Percentiles rank a stretch among this genome's conserved stretches.
Evolutionary conservation across 1,140 invertebrate genomes (phyloP).

Genomic region (Eumaeus atala): DNA sequence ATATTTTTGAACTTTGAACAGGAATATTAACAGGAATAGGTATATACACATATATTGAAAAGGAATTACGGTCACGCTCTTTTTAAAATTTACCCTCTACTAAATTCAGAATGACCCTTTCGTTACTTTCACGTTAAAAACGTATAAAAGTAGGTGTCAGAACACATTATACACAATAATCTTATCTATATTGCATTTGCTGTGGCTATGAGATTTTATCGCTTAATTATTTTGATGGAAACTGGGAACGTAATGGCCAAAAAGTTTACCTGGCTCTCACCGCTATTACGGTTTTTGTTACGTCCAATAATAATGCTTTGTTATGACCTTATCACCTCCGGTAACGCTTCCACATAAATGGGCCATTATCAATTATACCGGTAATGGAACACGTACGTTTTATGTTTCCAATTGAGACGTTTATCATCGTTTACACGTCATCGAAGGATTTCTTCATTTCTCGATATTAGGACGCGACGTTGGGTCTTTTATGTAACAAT

Average conservation of each 20-base stretch:
- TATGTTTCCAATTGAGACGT: slow-evolving; percentile 3
- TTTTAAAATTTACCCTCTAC: not conserved
- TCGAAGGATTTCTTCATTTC: not conserved
- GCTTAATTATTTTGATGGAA: slow-evolving; percentile 9
- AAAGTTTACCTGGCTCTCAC: slow-evolving; percentile 6
- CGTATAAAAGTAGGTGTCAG: slow-evolving; percentile 1
- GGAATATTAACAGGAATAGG: too few relatives aligned
- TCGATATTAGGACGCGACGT: too few relatives aligned
- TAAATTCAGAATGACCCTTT: not conserved
- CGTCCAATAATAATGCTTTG: not conserved
- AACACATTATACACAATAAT: slow-evolving; percentile 5
- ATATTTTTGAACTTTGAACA: too few relatives aligned
- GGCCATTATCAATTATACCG: not conserved
- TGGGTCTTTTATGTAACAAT: too few relatives aligned
- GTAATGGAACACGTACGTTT: slow-evolving; percentile 6
- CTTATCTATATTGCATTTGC: slow-evolving; percentile 4
- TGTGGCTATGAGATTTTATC: not conserved
- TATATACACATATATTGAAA: too few relatives aligned
- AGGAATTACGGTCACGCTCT: too few relatives aligned
- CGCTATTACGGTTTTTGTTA: not conserved
- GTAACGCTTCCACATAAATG: not conserved
- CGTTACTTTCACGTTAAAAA: not conserved
- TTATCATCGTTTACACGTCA: not conserved
- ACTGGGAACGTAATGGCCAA: slow-evolving; percentile 2
- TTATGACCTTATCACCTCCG: not conserved